Conservation (phyloP, 2,113 vertebrate genomes). For the Chlamydotis undulata region DNA sequence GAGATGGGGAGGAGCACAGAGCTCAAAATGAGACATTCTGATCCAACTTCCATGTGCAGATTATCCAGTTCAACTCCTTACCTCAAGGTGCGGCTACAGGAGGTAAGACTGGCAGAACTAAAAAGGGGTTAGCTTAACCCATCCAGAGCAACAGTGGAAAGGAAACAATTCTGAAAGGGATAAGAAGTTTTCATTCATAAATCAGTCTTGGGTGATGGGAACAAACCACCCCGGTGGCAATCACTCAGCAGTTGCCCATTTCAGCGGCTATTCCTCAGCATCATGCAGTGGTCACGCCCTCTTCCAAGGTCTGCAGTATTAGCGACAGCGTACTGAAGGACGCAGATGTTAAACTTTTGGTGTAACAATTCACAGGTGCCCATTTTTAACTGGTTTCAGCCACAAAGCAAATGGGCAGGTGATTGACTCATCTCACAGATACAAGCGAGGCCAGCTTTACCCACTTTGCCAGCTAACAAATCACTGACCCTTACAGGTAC, state of each 20-base stretch:
- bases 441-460: background rate
- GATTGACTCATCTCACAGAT: background rate
- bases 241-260: background rate
- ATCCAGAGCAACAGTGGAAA: background rate
- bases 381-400: background rate
- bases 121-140: background rate
- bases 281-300: background rate
- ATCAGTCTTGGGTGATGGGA: background rate
- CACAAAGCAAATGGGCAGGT: background rate
- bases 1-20: background rate
- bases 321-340: background rate
- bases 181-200: background rate
- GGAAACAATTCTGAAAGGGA: background rate
- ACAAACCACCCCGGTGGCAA: background rate
- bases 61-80: background rate
- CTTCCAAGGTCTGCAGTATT: background rate
- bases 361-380: accelerated
- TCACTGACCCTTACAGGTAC: background rate
- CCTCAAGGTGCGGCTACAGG: background rate
- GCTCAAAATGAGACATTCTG: background rate
- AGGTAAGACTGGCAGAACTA: background rate
- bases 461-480: background rate
- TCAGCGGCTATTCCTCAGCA: background rate
- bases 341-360: background rate
- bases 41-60: background rate